Percentiles rank a stretch among this genome's conserved stretches.
These are phyloP conservation scores for Acipenser transmontanus DNA, from an alignment of 2,797 vertebrate genomes.

Conservation along the genomic window DNA sequence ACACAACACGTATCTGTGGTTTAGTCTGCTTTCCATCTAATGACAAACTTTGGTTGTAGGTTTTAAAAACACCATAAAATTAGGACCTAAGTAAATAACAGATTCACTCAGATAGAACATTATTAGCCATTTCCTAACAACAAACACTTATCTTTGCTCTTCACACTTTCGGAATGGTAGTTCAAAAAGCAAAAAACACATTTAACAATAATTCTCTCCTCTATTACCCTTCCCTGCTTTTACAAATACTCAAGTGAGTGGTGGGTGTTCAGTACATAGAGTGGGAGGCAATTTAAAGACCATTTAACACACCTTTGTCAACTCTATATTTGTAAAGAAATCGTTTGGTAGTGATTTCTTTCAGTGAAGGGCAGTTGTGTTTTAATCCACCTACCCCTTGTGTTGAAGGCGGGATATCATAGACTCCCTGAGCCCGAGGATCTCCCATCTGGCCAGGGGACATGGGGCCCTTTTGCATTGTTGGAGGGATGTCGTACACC, in stretches of 20 bases:
- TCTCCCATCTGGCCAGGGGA: slow-evolving; percentile 48
- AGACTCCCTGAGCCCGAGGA: slow-evolving; percentile 66
- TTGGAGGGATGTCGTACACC: slow-evolving; percentile 85
- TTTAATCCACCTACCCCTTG: slow-evolving; percentile 71
- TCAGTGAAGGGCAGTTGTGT: slow-evolving; percentile 5
- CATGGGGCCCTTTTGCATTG: slow-evolving; percentile 56
- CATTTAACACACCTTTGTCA: too few species aligned
- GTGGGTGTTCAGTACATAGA: too few species aligned
- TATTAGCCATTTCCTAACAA: slow-evolving; percentile 25
- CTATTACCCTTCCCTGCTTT: too few species aligned
- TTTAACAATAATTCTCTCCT: too few species aligned
- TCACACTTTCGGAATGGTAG: too few species aligned
- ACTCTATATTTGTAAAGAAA: slow-evolving; percentile 17
- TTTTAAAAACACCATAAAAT: slow-evolving; percentile 36
- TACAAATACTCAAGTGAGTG: too few species aligned
- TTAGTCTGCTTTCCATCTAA: too few species aligned
- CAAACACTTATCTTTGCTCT: too few species aligned
- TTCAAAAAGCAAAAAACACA: too few species aligned
- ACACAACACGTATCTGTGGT: too few species aligned
- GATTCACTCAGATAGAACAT: slow-evolving; percentile 46
- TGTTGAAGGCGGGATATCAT: slow-evolving; percentile 60
- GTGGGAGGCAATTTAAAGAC: too few species aligned
- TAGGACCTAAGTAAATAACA: slow-evolving; percentile 53
- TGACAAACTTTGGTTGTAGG: too few species aligned
- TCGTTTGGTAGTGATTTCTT: slow-evolving; percentile 27